A percentile compares a stretch with the other conserved stretches of the same genome.
Conservation (phyloP, 2,888 invertebrate genomes). For the Pyrocoelia pectoralis region DNA sequence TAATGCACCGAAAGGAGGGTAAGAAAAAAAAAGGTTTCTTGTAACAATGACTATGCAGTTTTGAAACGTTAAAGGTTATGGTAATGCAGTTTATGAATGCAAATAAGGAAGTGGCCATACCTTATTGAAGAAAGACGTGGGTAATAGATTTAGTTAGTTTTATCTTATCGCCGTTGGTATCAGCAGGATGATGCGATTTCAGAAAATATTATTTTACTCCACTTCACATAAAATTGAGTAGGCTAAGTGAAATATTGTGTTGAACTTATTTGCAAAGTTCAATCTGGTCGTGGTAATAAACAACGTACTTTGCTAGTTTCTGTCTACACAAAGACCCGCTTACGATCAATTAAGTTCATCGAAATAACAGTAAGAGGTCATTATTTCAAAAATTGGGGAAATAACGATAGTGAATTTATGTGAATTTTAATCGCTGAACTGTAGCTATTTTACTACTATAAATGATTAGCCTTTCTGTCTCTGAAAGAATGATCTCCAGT, state of each 20-base stretch:
- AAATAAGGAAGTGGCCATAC: conserved; percentile 9
- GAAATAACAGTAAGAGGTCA: too few species aligned
- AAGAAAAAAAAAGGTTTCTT: conserved; percentile 14
- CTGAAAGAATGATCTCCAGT: too few species aligned
- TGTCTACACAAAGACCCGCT: too few species aligned
- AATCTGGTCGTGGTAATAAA: not conserved
- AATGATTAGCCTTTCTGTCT: too few species aligned
- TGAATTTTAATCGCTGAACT: too few species aligned
- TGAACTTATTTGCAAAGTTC: conserved; percentile 1
- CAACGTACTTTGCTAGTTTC: not conserved
- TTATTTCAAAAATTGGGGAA: too few species aligned
- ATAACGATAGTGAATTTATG: too few species aligned
- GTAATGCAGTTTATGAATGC: conserved; percentile 12
- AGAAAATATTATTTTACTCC: conserved; percentile 1
- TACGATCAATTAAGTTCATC: too few species aligned
- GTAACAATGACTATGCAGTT: conserved; percentile 21
- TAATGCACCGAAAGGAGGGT: too few species aligned
- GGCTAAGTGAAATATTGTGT: conserved; percentile 1
- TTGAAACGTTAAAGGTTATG: conserved; percentile 24
- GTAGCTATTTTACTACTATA: too few species aligned
- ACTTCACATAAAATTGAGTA: not conserved
- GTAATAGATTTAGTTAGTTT: conserved; percentile 4
- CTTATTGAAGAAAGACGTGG: not conserved
- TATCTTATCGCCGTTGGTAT: not conserved
- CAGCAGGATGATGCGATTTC: not conserved